Base-by-base conservation (phyloP, 2,888 invertebrate genomes). In the Pecten maximus region DNA sequence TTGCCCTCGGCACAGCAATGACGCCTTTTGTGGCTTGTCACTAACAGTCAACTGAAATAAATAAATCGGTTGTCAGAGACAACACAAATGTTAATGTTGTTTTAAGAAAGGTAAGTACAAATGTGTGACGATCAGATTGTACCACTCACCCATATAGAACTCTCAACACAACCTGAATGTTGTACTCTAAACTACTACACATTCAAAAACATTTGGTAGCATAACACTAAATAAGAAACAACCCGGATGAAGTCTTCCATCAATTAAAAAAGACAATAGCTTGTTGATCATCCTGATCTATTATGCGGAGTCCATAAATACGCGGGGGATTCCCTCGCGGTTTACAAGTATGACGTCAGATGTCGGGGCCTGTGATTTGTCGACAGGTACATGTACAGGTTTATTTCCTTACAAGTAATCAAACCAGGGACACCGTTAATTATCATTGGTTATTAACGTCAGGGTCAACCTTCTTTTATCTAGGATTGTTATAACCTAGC, bases 11-110 rank as follows among this genome's bases (percentile, higher is more conserved):
- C 19, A 2, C 50, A 23, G 16, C 74, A 28, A 74, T 74, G 74
- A 74, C 74, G 35, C 74, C 74, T 35, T 74, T 74, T 74, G 35
- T 74, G 74, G 19, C 74, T 12, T 28, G 74, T 74, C 74, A 74
- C 0, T 0, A 35, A 74, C 74, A 74, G 28, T 10, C 35, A 74
- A 74, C 12, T 74, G 74, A 74, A 74, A 74, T 28, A 74, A 74
- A 74, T 74, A 74, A 74, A 74, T 74, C 74, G 74, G 74, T 74
- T 74, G 74, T 74, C 74, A 74, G 28, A 35, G 74, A 44, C 16
- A 74, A 12, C 35, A 74, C 74, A 74, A 35, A 74, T 74, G 23
- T 2, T 28, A 28, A 74, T 35, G 74, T 74, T 74, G 35, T 74
- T 74, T 74, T 74, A 74, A 74, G 74, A 74, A 35, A 74, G 19